A percentile compares a stretch with the other conserved stretches of the same genome.
These are phyloP conservation scores for Prunella fulvescens DNA, from an alignment of 2,113 vertebrate species.

Conservation along the genomic window DNA sequence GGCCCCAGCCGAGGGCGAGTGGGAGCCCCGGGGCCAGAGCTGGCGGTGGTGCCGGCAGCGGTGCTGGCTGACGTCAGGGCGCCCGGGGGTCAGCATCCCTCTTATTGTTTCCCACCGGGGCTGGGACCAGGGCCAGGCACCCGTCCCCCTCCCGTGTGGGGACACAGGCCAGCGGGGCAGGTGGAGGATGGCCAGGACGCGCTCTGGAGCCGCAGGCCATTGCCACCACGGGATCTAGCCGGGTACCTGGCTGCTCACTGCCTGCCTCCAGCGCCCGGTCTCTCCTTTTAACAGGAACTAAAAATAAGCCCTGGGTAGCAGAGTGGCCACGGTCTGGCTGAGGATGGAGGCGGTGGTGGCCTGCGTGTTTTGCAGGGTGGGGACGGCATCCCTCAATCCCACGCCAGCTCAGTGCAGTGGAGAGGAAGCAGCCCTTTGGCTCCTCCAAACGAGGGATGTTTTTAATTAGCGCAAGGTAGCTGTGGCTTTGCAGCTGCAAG, in stretches of 20 bases:
- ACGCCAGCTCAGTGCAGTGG: neutral
- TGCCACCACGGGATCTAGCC: fast-evolving
- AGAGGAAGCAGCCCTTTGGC: constrained; percentile 2
- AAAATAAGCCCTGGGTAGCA: neutral
- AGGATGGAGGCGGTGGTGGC: neutral
- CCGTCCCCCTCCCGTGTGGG: neutral
- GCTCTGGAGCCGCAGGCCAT: neutral
- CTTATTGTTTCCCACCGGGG: constrained; percentile 45
- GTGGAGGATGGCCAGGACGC: neutral
- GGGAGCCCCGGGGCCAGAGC: neutral
- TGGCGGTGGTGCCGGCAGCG: neutral
- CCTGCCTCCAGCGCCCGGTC: neutral
- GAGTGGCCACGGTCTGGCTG: neutral
- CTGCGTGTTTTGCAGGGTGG: neutral
- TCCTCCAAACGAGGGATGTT: neutral
- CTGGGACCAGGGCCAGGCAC: neutral
- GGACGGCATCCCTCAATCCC: neutral
- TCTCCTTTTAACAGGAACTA: neutral
- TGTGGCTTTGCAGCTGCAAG: neutral
- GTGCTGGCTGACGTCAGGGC: constrained; percentile 53
- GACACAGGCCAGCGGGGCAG: neutral
- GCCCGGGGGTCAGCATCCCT: constrained; percentile 48
- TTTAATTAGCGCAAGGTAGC: constrained; percentile 37
- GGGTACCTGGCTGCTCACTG: neutral
- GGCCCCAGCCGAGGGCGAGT: constrained; percentile 31